Evolutionary conservation across 2,113 vertebrate genomes (phyloP).

Genomic region (Raphicerus campestris): DNA sequence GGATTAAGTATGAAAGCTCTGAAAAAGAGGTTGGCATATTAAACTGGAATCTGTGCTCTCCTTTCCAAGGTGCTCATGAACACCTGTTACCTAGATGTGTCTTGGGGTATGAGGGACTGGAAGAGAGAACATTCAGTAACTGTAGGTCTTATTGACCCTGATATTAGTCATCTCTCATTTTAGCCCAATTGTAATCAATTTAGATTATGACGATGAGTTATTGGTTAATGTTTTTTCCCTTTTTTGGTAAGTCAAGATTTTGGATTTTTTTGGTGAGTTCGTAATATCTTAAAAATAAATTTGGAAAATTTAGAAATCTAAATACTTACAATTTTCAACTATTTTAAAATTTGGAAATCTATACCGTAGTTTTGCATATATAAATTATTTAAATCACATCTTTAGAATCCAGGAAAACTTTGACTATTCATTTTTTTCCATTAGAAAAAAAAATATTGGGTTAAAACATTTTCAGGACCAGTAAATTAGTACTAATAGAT

Average conservation of each 20-base stretch:
- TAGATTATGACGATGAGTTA: background rate
- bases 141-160: background rate
- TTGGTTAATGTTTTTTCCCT: background rate
- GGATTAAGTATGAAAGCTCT: background rate
- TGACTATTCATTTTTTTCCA: background rate
- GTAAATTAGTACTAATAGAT: background rate
- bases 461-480: background rate
- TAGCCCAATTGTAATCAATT: background rate
- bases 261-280: background rate
- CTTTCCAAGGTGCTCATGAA: background rate
- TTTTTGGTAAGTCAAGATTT: background rate
- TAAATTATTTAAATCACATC: background rate
- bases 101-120: fast-evolving
- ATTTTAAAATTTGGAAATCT: background rate
- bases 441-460: background rate
- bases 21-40: background rate
- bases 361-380: background rate
- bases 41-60: background rate
- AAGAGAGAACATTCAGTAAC: background rate
- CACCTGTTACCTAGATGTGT: background rate
- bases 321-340: background rate
- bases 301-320: background rate
- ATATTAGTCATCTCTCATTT: background rate
- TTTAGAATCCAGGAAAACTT: background rate
- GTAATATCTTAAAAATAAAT: background rate